phyloP scores from a whole-genome alignment of 2,888 invertebrate genomes.

The Drosophila atripex region DNA sequence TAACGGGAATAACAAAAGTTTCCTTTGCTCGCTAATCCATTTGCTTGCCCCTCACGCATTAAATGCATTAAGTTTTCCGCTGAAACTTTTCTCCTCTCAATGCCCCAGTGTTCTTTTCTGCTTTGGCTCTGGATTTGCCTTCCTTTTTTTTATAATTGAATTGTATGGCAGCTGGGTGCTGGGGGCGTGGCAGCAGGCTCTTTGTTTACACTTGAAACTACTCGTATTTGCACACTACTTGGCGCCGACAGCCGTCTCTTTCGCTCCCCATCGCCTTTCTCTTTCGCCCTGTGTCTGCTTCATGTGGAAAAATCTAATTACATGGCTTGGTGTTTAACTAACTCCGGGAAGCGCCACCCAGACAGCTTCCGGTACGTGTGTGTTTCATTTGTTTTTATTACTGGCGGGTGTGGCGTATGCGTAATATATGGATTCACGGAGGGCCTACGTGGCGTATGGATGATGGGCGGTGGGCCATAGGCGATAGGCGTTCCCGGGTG shows the following conservation, averaged over 20 bases:
- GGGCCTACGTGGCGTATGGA: slow-evolving; percentile 11
- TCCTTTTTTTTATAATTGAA: slow-evolving; percentile 63
- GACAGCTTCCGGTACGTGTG: slow-evolving; percentile 35
- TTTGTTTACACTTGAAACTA: slow-evolving; percentile 70
- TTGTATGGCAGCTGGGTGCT: slow-evolving; percentile 51
- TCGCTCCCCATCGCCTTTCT: background rate
- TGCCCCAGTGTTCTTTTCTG: slow-evolving; percentile 13
- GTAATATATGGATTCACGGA: background rate
- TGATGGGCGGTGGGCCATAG: slow-evolving; percentile 1
- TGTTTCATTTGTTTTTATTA: slow-evolving; percentile 58
- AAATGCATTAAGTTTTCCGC: slow-evolving; percentile 70
- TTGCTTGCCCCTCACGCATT: slow-evolving; percentile 75
- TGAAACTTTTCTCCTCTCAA: slow-evolving; percentile 31
- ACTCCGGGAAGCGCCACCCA: slow-evolving; percentile 28
- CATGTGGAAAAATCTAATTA: slow-evolving; percentile 75
- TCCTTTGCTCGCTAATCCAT: slow-evolving; percentile 60
- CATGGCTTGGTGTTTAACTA: slow-evolving; percentile 70
- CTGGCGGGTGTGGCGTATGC: slow-evolving; percentile 23
- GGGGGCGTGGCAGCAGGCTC: slow-evolving; percentile 40
- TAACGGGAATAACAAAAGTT: slow-evolving; percentile 44
- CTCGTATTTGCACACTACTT: slow-evolving; percentile 53
- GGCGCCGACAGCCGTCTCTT: slow-evolving; percentile 10
- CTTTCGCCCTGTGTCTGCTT: slow-evolving; percentile 28
- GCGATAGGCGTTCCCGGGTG: slow-evolving; percentile 45
- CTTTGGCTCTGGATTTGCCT: background rate